These are phyloP conservation scores for Oxyura jamaicensis DNA, from an alignment of 2,113 vertebrate species.

Conservation along the genomic window DNA sequence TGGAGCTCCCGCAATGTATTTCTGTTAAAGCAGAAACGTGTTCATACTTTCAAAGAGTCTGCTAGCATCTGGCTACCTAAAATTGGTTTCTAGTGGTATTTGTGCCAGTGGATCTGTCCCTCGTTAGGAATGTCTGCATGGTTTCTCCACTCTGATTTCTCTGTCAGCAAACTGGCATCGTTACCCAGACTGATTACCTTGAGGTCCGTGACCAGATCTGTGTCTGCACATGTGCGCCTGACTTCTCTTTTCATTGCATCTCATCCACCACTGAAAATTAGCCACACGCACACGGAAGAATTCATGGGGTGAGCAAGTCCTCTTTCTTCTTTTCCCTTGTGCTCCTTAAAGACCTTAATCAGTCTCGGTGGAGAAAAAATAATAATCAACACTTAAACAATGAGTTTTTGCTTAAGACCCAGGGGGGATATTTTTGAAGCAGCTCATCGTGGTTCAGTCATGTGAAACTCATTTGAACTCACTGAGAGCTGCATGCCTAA, in stretches of 20 bases:
- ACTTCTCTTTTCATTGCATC: neutral
- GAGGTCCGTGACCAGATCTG: neutral
- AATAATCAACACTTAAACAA: neutral
- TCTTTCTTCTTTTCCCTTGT: neutral
- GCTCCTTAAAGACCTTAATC: conserved; percentile 19
- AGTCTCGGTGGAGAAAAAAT: neutral
- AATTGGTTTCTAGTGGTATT: neutral
- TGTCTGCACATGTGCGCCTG: neutral
- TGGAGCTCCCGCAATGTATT: neutral
- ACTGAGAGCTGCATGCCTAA: neutral
- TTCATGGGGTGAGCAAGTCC: neutral
- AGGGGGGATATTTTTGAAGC: neutral
- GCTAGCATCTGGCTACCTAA: neutral
- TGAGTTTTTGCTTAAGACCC: neutral
- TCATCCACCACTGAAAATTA: neutral
- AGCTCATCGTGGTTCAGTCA: neutral
- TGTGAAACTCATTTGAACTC: neutral
- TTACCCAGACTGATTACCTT: neutral
- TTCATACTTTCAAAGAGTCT: neutral
- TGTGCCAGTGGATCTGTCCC: no score
- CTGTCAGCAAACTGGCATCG: neutral
- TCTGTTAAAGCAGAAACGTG: neutral
- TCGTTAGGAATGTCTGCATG: neutral
- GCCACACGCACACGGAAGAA: accelerated
- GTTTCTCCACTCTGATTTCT: neutral